Conservation (phyloP, 2,888 invertebrate species). For the Drosophila infuscata region DNA sequence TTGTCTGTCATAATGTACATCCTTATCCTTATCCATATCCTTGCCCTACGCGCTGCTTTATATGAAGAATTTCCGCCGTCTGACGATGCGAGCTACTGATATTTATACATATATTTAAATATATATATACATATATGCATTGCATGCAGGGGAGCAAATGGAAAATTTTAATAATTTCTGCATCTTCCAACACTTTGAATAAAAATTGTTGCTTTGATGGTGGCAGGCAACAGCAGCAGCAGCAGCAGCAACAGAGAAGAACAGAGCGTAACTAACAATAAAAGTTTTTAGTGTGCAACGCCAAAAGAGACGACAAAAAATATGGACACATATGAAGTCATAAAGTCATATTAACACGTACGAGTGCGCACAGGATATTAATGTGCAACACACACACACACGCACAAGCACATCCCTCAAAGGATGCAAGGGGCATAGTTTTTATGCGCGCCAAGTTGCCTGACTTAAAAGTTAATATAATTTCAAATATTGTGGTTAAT, state of each 20-base stretch:
- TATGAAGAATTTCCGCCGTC: slow-evolving; percentile 49
- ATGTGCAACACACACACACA: slow-evolving; percentile 64
- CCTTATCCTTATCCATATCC: slow-evolving; percentile 14
- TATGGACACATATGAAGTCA: slow-evolving; percentile 83
- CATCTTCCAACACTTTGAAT: slow-evolving; percentile 79
- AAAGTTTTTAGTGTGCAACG: slow-evolving; percentile 75
- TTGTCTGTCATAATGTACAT: slow-evolving; percentile 24
- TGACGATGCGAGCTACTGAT: slow-evolving; percentile 49
- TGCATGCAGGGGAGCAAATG: slow-evolving; percentile 25
- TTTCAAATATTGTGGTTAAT: slow-evolving; percentile 78
- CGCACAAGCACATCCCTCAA: slow-evolving; percentile 7
- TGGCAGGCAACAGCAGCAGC: slow-evolving; percentile 38
- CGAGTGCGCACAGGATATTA: slow-evolving; percentile 84
- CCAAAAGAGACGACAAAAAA: slow-evolving; percentile 68
- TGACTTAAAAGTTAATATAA: slow-evolving; percentile 72
- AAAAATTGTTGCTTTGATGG: slow-evolving; percentile 79
- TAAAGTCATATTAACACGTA: slow-evolving; percentile 85
- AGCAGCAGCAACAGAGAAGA: slow-evolving; percentile 7
- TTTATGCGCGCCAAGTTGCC: slow-evolving; percentile 40
- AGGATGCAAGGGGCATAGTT: slow-evolving; percentile 30
- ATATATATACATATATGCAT: slow-evolving; percentile 24
- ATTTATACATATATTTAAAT: not conserved
- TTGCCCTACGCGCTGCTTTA: slow-evolving; percentile 35
- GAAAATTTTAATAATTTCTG: slow-evolving; percentile 76
- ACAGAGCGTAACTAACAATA: slow-evolving; percentile 74